Evolutionary conservation across 1,140 invertebrate species (phyloP), one percentile per base, ranked within the genome.

Genomic region (Penaeus chinensis): DNA sequence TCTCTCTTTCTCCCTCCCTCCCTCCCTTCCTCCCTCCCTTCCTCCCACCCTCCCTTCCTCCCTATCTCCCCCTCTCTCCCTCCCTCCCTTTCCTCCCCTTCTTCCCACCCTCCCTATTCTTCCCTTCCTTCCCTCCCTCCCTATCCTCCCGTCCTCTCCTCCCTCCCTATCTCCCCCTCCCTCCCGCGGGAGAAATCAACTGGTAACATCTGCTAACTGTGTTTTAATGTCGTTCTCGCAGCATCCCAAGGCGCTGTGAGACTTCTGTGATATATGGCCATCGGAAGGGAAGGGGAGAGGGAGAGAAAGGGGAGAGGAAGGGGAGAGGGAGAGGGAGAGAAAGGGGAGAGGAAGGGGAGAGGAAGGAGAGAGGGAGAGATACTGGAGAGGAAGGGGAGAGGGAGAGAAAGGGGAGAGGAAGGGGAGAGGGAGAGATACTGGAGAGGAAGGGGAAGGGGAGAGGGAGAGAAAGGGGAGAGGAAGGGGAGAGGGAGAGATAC

Each of bases 381-480:
- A 10, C 4, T 2, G 47, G 24, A 18, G 77, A 22, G 60, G 10
- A 54, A 22, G 66, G 62, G 16, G 18, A 65, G 42, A n/a, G n/a
- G 20, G 7, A 4, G 11, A 16, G 32, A 13, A 78, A 3, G 22
- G 19, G 22, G 74, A 62, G 16, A 62, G 62, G 80, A n/a, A 32
- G n/a, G 27, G 20, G 24, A 74, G 24, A 54, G 78, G 37, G 8
- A 24, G n/a, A 24, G 66, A 27, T 19, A n/a, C 16, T 22, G 19
- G 27, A 27, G 19, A 54, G 32, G 13, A 24, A 61, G 32, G 27
- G n/a, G 47, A 27, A 37, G 10, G 37, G 32, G 8, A 16, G 20
- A 32, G 54, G 37, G 20, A 24, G n/a, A 42, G 37, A 62, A 61
- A 86, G 85, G 54, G 85, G 65, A 86, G 85, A 86, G 47, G 10